Evolutionary conservation across 1,140 invertebrate genomes (phyloP), one percentile per base, ranked within the genome.

Genomic region (Aricia agestis): DNA sequence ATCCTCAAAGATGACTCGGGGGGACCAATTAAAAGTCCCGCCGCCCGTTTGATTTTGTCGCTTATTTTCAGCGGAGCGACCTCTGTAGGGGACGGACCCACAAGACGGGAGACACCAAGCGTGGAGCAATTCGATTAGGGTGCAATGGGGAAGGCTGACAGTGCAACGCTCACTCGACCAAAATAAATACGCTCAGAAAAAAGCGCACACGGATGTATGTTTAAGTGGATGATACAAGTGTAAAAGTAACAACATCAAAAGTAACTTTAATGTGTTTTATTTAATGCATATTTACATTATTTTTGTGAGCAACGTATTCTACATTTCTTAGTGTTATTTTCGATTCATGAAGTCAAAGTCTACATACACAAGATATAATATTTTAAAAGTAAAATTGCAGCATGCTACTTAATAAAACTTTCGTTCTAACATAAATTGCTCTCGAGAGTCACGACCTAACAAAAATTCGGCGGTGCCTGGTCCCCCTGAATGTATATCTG

Each of bases 41-140:
- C 76, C 66, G 73, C 69, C 72, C 81, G 78, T 87, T 87, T 86
- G 82, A 88, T 86, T 90, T 85, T 69, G 80, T 80, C 79, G 79
- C 80, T 79, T 89, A 89, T 91, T 89, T 90, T 85, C 81, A 82
- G 82, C 75, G 83, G 78, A 76, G 75, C 82, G 82, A 87, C 85
- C 84, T 89, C 85, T 86, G 85, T 80, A 84, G 83, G 85, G 87
- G 87, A 81, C 72, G 71, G 73, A 81, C 87, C 85, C 82, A 82
- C 78, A 87, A 86, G 83, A 82, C 79, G 78, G 78, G 78, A 83
- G 83, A 82, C 82, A 84, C 85, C 83, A 86, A 84, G 79, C 87
- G 89, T 89, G 76, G 76, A 83, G 80, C 83, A 78, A 91, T 89
- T 90, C 85, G 89, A 91, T 91, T 91, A 91, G 89, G 89, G 89